Evolutionary conservation across 2,113 vertebrate genomes (phyloP), one percentile per base, ranked within the genome.

Genomic region (Hystrix cristata): DNA sequence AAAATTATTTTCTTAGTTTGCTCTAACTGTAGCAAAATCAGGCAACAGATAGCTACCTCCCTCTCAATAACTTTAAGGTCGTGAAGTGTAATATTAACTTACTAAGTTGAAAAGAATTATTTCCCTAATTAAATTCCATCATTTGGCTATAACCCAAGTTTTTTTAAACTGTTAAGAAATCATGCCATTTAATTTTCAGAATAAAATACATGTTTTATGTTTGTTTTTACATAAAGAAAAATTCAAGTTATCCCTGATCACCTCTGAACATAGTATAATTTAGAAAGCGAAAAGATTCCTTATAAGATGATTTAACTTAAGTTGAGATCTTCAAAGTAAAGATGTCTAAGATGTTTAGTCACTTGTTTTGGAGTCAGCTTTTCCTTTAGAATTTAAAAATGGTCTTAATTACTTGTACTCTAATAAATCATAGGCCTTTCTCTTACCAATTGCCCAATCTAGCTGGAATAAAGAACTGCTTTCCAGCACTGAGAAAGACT

Each of bases 361-460:
- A 80, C 34, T 87, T 80, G 8, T 57, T 65, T 86, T 72, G 29
- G n/a, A 48, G 29, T 48, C 27, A 79, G 18, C 62, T 79, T 96
- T 86, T 29, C 67, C 78, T 93, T 94, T 82, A n/a, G 90, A 96
- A 86, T 65, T 87, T 3, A 38, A 90, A 62, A 95, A 34, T 51
- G 5, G 19, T 21, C 57, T 19, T 76, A 87, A 83, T 79, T 64
- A 79, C 29, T 59, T 85, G 2, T 15, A 91, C 7, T 51, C 1
- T 16, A 72, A 48, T 27, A 85, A 93, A 94, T 65, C 23, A 93
- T 11, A 84, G 51, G 57, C 34, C 19, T 34, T 82, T 69, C 5
- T 2, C 27, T 86, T 31, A 78, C 7, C 15, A 65, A 38, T 6
- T 48, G 31, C n/a, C 15, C 48, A 87, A 38, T 57, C 79, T 64